Base-by-base conservation (phyloP, 1,140 invertebrate species). In the Diabrotica virgifera region DNA sequence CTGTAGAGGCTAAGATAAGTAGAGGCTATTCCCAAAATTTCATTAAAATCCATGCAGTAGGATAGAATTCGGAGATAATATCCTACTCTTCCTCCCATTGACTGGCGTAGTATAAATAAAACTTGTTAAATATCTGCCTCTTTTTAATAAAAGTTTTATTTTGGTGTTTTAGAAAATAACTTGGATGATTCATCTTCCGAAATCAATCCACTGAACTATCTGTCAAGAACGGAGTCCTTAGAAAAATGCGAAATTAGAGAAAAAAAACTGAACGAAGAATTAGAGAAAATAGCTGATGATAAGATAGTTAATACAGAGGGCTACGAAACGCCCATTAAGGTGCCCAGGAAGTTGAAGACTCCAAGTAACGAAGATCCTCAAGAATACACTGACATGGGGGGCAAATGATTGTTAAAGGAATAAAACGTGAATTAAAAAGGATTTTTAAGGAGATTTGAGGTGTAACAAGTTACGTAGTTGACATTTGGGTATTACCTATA, bases 241-340 rank as follows among this genome's bases (percentile, higher is more conserved):
- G 11, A 77, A 63, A 52, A 83, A 82, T 81, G 78, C 64, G 81
- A 81, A 55, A 78, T 81, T 13, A 71, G 81, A 6, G 76, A 82
- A 57, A 83, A 82, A 69, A 63, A 82, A 10, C 75, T 80, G 24
- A 75, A 77, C 0, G 65, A 67, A 59, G 59, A 57, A 52, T n/a
- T 64, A 12, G 62, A 64, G 37, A 66, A 68, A 61, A 68, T 56
- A 13, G 50, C 51, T 36, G 58, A 63, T 62, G 58, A 52, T 76
- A 76, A 36, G 65, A 76, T 57, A 69, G 73, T 0, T 64, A 77
- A 58, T 66, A 72, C 11, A 73, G 67, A 7, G 71, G 80, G 82
- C 40, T 84, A 84, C 62, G 82, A 83, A 65, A 82, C 79, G 55
- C 82, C 82, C 3, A 80, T 83, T 51, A 82, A 81, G 67, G 68